phyloP scores from a whole-genome alignment of 2,888 invertebrate genomes.

The Odontocolon sp. region DNA sequence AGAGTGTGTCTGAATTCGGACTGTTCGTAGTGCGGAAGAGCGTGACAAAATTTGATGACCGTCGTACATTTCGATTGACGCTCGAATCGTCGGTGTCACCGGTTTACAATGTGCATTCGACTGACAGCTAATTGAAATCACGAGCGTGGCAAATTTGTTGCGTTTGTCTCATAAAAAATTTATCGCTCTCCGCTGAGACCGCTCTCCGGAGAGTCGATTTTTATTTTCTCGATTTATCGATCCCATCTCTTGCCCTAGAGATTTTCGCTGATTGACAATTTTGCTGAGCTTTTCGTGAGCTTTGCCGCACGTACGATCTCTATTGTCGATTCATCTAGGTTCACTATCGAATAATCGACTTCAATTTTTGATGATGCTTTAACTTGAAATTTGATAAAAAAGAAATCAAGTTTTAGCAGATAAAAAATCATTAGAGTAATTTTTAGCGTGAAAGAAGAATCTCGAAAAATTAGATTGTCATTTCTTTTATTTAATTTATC shows the following conservation, averaged over 20 bases:
- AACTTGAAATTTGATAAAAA: too few relatives aligned
- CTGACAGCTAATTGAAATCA: conserved; percentile 38
- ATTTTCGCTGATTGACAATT: background rate
- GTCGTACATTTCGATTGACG: conserved; percentile 53
- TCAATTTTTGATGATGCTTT: background rate
- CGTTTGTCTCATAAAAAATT: conserved; percentile 8
- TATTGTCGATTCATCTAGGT: background rate
- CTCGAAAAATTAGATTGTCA: too few relatives aligned
- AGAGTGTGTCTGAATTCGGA: conserved; percentile 36
- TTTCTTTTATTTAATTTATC: too few relatives aligned
- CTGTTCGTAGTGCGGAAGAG: conserved; percentile 50
- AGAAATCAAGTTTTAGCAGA: too few relatives aligned
- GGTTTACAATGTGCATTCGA: conserved; percentile 31
- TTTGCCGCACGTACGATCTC: too few relatives aligned
- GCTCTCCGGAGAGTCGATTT: background rate
- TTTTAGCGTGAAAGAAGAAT: too few relatives aligned
- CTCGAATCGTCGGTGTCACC: background rate
- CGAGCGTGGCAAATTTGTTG: conserved; percentile 19
- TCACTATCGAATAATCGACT: background rate
- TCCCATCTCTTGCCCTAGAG: background rate
- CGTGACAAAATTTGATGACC: conserved; percentile 56
- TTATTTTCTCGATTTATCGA: background rate
- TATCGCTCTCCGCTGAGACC: background rate
- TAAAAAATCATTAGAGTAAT: too few relatives aligned
- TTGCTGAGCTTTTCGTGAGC: background rate